phyloP scores from a whole-genome alignment of 2,797 vertebrate species.

The Tolypeutes matacus region DNA sequence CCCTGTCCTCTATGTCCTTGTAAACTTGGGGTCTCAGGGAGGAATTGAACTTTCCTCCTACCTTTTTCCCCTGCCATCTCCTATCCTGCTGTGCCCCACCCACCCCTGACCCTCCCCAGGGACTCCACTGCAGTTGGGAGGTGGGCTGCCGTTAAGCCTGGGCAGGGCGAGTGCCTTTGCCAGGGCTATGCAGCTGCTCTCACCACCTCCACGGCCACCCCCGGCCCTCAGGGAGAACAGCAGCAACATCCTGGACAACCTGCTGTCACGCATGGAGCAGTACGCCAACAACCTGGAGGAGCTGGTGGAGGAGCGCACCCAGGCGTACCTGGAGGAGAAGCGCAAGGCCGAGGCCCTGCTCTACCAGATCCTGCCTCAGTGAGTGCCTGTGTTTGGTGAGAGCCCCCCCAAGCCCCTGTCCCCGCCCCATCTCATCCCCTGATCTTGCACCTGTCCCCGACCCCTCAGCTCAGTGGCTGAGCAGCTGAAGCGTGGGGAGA shows the following conservation, averaged over 20 bases:
- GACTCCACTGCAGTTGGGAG: too few relatives aligned
- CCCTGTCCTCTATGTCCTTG: neutral
- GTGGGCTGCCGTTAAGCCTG: neutral
- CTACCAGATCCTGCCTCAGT: conserved; percentile 98
- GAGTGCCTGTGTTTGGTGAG: conserved; percentile 78
- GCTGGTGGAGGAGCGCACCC: conserved; percentile 96
- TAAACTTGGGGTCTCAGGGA: neutral
- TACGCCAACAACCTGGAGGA: conserved; percentile 98
- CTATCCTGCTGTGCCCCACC: neutral
- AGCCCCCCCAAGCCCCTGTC: fast-evolving
- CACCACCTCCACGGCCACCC: fast-evolving
- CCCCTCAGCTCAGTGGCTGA: conserved; percentile 94
- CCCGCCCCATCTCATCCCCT: neutral
- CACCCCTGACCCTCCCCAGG: neutral
- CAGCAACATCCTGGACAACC: conserved; percentile 96
- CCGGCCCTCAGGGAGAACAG: conserved; percentile 90
- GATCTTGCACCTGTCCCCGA: fast-evolving
- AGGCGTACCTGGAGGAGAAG: conserved; percentile 97
- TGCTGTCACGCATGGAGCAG: conserved; percentile 97
- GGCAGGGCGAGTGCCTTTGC: neutral
- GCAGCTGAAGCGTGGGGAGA: conserved; percentile 96
- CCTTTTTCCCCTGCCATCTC: neutral
- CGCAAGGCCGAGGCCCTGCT: conserved; percentile 95
- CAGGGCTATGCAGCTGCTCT: neutral
- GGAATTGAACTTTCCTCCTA: neutral